Percentiles rank a stretch among this genome's conserved stretches.
phyloP scores from a whole-genome alignment of 2,888 invertebrate genomes.

The Drosophila acutilabella region DNA sequence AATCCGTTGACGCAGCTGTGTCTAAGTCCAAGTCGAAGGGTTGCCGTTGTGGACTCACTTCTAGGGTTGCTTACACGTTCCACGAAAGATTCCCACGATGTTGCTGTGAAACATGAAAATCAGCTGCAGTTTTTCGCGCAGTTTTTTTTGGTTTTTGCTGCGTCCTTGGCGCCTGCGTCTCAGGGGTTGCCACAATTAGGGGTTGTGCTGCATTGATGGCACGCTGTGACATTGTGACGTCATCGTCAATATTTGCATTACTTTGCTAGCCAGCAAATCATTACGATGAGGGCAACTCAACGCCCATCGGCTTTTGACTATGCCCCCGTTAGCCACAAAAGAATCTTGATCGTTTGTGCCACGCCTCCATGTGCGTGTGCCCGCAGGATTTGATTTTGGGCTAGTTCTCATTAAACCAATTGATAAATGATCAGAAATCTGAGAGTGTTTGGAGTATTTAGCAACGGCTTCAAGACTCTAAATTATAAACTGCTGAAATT shows the following conservation, averaged over 20 bases:
- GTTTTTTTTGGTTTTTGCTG: constrained; percentile 56
- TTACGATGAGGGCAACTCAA: constrained; percentile 65
- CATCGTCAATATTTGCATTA: constrained; percentile 73
- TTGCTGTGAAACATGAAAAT: constrained; percentile 39
- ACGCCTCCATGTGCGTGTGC: constrained; percentile 58
- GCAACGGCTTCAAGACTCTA: neutral
- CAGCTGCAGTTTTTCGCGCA: constrained; percentile 79
- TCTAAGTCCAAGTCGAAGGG: constrained; percentile 60
- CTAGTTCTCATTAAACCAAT: neutral
- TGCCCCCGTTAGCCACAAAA: constrained; percentile 52
- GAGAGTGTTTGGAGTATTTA: neutral
- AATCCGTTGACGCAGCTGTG: constrained; percentile 51
- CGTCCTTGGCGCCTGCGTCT: constrained; percentile 60
- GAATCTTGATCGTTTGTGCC: constrained; percentile 51
- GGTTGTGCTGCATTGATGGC: constrained; percentile 60
- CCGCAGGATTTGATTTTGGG: constrained; percentile 32
- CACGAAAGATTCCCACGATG: constrained; percentile 67
- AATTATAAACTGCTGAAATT: neutral
- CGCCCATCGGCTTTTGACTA: constrained; percentile 70
- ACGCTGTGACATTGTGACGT: constrained; percentile 80
- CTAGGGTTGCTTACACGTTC: constrained; percentile 59
- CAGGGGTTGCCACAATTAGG: constrained; percentile 65
- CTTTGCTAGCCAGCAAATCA: constrained; percentile 6
- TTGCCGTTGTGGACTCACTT: constrained; percentile 47
- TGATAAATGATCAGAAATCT: constrained; percentile 9